Conservation (phyloP, 2,113 vertebrate species). For the Prinia subflava region DNA sequence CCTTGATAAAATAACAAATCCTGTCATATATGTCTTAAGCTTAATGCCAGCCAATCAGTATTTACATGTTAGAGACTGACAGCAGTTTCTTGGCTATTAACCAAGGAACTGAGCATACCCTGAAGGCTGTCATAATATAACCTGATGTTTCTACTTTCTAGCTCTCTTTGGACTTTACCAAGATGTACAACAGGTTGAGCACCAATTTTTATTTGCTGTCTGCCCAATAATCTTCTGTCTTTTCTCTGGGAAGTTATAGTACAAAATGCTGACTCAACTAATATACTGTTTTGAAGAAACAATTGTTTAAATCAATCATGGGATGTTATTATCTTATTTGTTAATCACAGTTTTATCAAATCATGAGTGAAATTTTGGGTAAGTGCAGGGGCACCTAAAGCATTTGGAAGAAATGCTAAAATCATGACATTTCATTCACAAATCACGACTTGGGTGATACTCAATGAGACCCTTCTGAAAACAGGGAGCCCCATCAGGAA, state of each 20-base stretch:
- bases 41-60: neutral
- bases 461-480: neutral
- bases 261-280: neutral
- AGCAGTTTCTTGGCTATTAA: neutral
- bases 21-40: neutral
- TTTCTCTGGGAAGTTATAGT: neutral
- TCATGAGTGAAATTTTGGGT: neutral
- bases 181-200: fast-evolving
- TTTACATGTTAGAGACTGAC: neutral
- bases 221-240: neutral
- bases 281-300: neutral
- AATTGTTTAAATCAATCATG: neutral
- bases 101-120: neutral
- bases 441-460: neutral
- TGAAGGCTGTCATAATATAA: neutral
- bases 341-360: neutral
- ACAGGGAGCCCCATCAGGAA: neutral
- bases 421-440: neutral
- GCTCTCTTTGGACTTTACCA: neutral
- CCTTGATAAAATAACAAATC: neutral
- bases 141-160: neutral
- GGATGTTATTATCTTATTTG: neutral
- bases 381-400: neutral
- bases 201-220: neutral
- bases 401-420: neutral